Evolutionary conservation across 2,797 vertebrate species (phyloP), one percentile per base, ranked within the genome.

Genomic region (Danionella dracula): DNA sequence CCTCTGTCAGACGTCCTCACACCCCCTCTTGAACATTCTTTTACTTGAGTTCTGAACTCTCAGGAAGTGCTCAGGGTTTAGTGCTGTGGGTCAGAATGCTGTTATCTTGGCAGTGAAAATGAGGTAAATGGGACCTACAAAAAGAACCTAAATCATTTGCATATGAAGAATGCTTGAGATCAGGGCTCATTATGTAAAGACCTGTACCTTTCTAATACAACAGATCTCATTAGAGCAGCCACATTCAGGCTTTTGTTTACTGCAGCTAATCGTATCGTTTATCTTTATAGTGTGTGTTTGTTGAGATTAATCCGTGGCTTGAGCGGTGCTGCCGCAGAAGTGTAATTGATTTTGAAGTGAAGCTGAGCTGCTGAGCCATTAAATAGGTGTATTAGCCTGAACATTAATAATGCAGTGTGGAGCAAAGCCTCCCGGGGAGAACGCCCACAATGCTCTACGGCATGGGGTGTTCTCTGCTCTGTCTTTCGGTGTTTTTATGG

Each of bases 21-120:
- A n/a, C n/a, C n/a, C n/a, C n/a, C n/a, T n/a, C n/a, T n/a, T n/a
- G n/a, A n/a, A n/a, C n/a, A n/a, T n/a, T n/a, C n/a, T n/a, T n/a
- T n/a, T n/a, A n/a, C n/a, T n/a, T n/a, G n/a, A 84, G 79, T 77
- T 74, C 78, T 82, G 81, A 88, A 86, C 82, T 88, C 89, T 85
- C 83, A 77, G 66, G 77, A 83, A 86, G 79, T 88, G 86, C 82
- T 86, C 78, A 80, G 71, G 73, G 79, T 75, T 84, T 82, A 84
- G n/a, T n/a, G n/a, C 87, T 86, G 87, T 86, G 88, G 87, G 86
- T 86, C 86, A 87, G 83, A 79, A 76, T 21, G 54, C 63, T 78
- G 73, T 80, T 80, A 78, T 82, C 78, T 80, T 74, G n/a, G n/a
- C n/a, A 82, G 76, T 82, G 79, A 81, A 81, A 82, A 70, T 78